phyloP scores from a whole-genome alignment of 2,797 vertebrate species.

The Pelochelys cantorii region DNA sequence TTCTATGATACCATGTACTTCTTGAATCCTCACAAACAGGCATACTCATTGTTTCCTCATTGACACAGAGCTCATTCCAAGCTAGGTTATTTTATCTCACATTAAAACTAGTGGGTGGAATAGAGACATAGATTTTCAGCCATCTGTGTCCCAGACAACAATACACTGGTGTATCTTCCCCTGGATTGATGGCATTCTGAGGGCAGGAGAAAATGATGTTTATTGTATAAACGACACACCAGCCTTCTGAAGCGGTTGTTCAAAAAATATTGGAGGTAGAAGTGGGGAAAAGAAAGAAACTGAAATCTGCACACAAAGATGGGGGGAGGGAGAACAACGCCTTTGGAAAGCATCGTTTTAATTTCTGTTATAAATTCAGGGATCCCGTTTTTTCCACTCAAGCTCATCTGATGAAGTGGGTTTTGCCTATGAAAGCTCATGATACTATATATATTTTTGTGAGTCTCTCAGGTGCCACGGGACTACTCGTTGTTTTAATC shows the following conservation, averaged over 20 bases:
- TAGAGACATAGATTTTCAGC: slow-evolving; percentile 34
- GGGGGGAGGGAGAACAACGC: neutral
- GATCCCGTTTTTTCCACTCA: no score
- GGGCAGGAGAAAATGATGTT: slow-evolving; percentile 57
- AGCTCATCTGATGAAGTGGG: neutral
- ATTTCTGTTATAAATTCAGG: neutral
- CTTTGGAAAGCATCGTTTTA: slow-evolving; percentile 21
- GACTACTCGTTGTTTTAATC: neutral
- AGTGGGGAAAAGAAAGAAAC: slow-evolving; percentile 34
- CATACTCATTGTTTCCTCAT: slow-evolving; percentile 42
- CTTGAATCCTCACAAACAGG: slow-evolving; percentile 21
- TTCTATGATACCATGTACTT: slow-evolving; percentile 38
- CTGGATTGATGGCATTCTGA: slow-evolving; percentile 42
- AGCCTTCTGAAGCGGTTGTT: slow-evolving; percentile 62
- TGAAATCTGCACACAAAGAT: neutral
- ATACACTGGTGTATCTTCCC: slow-evolving; percentile 30
- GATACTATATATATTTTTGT: no score
- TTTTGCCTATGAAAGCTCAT: no score
- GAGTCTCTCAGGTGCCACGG: no score
- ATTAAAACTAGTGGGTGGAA: slow-evolving; percentile 49
- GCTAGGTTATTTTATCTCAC: slow-evolving; percentile 20
- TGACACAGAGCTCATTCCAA: slow-evolving; percentile 35
- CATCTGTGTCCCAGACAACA: slow-evolving; percentile 56
- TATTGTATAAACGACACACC: slow-evolving; percentile 47
- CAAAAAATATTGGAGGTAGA: slow-evolving; percentile 41